Conservation (phyloP, 2,113 vertebrate genomes). For the Sinocyclocheilus grahami region DNA sequence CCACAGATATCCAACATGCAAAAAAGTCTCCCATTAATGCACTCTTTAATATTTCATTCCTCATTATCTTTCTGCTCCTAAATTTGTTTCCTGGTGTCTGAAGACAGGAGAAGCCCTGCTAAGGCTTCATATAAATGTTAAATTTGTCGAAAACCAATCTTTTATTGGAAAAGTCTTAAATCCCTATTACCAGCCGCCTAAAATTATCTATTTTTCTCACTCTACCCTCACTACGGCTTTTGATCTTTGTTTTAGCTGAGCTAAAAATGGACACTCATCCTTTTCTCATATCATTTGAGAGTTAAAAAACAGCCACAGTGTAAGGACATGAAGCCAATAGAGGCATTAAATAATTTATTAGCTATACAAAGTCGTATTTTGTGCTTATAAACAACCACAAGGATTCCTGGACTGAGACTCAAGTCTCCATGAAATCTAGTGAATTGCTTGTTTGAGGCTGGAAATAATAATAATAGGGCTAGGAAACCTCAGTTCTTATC, state of each 20-base stretch:
- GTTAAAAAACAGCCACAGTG: background rate
- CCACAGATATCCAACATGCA: conserved; percentile 34
- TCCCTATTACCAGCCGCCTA: background rate
- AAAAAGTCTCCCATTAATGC: conserved; percentile 46
- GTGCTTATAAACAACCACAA: conserved; percentile 38
- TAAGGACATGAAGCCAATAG: background rate
- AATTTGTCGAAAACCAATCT: conserved; percentile 28
- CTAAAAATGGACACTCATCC: conserved; percentile 10
- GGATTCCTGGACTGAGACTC: conserved; percentile 29
- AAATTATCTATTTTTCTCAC: conserved; percentile 16
- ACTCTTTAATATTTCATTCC: conserved; percentile 53
- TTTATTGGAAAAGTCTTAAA: conserved; percentile 36
- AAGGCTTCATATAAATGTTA: conserved; percentile 21
- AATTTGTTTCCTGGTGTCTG: conserved; percentile 41
- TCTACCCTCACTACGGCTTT: conserved; percentile 10
- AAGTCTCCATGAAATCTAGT: conserved; percentile 12
- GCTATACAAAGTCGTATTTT: conserved; percentile 23
- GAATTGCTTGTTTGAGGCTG: conserved; percentile 23
- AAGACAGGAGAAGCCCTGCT: conserved; percentile 61
- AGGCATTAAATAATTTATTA: conserved; percentile 28
- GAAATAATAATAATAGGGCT: background rate
- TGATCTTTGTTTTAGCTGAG: background rate
- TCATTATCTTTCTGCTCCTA: conserved; percentile 42
- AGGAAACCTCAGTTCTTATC: conserved; percentile 8
- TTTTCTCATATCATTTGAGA: background rate